Evolutionary conservation across 2,888 invertebrate species (phyloP), one percentile per base, ranked within the genome.

Genomic region (Chalcosyrphus nemorum): DNA sequence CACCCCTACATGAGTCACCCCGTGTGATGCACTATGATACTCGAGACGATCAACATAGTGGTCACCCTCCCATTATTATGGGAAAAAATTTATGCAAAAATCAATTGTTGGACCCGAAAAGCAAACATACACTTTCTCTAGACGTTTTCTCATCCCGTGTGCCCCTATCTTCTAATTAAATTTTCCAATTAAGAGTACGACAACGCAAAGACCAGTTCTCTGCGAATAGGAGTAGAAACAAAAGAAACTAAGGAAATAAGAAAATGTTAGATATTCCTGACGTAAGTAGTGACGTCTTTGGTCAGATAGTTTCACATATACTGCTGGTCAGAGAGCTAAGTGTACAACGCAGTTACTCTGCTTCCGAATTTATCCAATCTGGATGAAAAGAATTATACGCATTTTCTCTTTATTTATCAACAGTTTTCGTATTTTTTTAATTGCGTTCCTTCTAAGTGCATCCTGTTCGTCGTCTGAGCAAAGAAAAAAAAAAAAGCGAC

Each of bases 271-370:
- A 27, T 32, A 80, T 75, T 80, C 70, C 75, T 84, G 84, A 84
- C 84, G 84, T 84, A 84, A 84, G 80, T 65, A 27, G 54, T 84
- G 84, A 84, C 80, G 84, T 75, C 70, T 74, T 57, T 65, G 4
- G 61, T 6, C 29, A 61, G 38, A 82, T 61, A 59, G 72, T 56
- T 82, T 52, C 50, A 41, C 11, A 24, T 45, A 27, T 38, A n/a
- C n/a, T 24, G 15, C 45, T 59, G 54, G 21, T 17, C 61, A 24
- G 24, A 2, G 24, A 2, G 4, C 24, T n/a, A n/a, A 61, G 41
- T 7, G 45, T 74, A 59, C 15, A 80, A 80, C 84, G 84, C 70
- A 84, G 61, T 84, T 66, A 52, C 5, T 24, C 47, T 4, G 9
- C 29, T 21, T 45, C 43, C 24, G 13, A 11, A 2, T 50, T 66